phyloP scores from a whole-genome alignment of 2,888 invertebrate species.

The Ochlodes sylvanus region DNA sequence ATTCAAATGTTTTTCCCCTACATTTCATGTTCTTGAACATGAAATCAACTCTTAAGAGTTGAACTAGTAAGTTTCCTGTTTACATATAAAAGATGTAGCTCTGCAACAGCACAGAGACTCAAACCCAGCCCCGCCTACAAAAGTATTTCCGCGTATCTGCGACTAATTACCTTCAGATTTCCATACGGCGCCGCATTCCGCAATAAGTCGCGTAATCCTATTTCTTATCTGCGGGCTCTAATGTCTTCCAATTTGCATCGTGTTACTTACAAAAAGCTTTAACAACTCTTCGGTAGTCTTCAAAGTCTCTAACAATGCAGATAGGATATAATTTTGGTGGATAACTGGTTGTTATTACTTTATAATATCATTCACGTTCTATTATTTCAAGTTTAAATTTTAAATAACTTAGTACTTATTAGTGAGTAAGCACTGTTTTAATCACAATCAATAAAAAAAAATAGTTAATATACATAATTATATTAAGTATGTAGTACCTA shows the following conservation, averaged over 20 bases:
- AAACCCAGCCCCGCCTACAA: neutral
- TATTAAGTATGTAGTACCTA: too few relatives aligned
- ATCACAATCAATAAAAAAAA: too few relatives aligned
- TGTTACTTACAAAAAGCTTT: conserved; percentile 61
- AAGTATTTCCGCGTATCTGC: conserved; percentile 42
- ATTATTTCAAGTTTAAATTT: too few relatives aligned
- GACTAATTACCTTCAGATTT: conserved; percentile 68
- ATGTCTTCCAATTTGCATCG: conserved; percentile 80
- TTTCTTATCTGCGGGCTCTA: conserved; percentile 77
- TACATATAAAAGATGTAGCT: too few relatives aligned
- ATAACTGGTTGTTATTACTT: neutral
- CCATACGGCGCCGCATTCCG: conserved; percentile 53
- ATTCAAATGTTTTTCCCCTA: too few relatives aligned
- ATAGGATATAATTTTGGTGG: neutral
- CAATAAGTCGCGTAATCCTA: conserved; percentile 73
- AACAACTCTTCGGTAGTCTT: conserved; percentile 40
- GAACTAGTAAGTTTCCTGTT: too few relatives aligned
- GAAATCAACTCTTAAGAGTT: too few relatives aligned
- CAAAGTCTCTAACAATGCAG: conserved; percentile 25
- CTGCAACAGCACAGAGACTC: neutral
- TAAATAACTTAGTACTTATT: too few relatives aligned
- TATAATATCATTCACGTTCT: neutral
- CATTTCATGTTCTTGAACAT: too few relatives aligned
- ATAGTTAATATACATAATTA: too few relatives aligned
- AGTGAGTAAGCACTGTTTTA: too few relatives aligned